Conservation (phyloP, 2,888 invertebrate genomes). For the Ametastegia equiseti region DNA sequence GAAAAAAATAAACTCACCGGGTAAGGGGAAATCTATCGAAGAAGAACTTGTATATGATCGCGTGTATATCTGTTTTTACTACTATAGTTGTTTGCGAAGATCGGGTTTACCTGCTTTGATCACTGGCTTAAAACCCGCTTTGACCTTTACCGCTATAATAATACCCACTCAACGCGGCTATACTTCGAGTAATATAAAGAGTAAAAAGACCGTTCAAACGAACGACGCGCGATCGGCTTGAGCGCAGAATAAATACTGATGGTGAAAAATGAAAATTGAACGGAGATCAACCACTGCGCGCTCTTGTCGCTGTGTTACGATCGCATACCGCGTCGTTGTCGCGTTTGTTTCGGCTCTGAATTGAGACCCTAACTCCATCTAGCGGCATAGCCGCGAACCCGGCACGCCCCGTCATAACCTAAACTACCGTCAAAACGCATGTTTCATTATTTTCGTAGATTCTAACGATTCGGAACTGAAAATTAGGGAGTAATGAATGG, state of each 20-base stretch:
- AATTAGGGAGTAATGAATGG: too few species aligned
- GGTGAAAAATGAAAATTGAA: slow-evolving; percentile 10
- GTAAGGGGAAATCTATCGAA: too few species aligned
- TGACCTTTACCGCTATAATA: slow-evolving; percentile 17
- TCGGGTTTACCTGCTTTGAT: background rate
- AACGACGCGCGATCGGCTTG: slow-evolving; percentile 24
- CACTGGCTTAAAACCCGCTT: background rate
- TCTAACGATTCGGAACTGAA: too few species aligned
- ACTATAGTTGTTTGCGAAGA: background rate
- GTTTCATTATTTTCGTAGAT: too few species aligned
- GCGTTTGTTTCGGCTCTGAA: background rate
- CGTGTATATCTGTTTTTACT: background rate
- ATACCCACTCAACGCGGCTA: too few species aligned
- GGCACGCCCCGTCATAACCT: background rate
- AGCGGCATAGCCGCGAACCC: background rate
- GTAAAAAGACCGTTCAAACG: background rate
- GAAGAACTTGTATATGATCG: too few species aligned
- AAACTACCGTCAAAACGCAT: background rate
- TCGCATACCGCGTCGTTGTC: background rate
- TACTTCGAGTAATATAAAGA: too few species aligned
- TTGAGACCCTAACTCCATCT: background rate
- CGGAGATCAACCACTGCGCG: slow-evolving; percentile 7
- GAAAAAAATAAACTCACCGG: too few species aligned
- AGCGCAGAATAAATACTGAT: slow-evolving; percentile 41
- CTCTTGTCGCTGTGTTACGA: too few species aligned